These are phyloP conservation scores for Porites rus DNA, from an alignment of 92 coral and sea anemone species.

Conservation along the genomic window DNA sequence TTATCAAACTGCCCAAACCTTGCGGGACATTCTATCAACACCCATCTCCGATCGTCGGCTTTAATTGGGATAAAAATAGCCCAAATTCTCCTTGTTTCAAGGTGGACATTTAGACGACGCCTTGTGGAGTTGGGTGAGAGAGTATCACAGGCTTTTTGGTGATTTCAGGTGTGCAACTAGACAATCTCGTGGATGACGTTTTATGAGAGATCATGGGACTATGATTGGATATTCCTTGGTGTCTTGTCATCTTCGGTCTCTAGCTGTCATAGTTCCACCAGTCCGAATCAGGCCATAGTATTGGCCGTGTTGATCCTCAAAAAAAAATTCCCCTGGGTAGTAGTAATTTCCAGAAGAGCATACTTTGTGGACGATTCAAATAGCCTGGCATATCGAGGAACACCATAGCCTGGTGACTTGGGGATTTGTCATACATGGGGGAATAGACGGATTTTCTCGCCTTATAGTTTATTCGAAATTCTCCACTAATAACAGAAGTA, in stretches of 20 bases:
- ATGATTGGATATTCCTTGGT: conserved; percentile 56
- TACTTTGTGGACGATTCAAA: not conserved
- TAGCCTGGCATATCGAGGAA: conserved; percentile 58
- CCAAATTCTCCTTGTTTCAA: conserved; percentile 49
- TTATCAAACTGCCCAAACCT: conserved; percentile 43
- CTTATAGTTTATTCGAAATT: conserved; percentile 45
- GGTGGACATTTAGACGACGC: conserved; percentile 62
- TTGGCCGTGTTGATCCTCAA: conserved; percentile 59
- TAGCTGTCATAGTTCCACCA: conserved; percentile 65
- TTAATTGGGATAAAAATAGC: conserved; percentile 61
- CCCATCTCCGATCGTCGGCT: conserved; percentile 49
- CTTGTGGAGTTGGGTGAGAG: conserved; percentile 60
- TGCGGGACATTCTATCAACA: conserved; percentile 53
- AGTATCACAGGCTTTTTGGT: conserved; percentile 59
- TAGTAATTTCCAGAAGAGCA: conserved; percentile 45
- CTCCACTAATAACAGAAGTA: conserved; percentile 53
- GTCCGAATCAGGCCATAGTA: conserved; percentile 58
- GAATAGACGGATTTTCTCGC: conserved; percentile 45
- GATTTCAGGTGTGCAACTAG: conserved; percentile 55
- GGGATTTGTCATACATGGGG: conserved; percentile 60
- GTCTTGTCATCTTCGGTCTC: conserved; percentile 62
- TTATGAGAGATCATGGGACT: conserved; percentile 56
- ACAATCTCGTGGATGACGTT: conserved; percentile 35
- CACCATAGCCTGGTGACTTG: conserved; percentile 52
- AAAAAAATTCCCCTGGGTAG: conserved; percentile 62